Percentiles rank a stretch among this genome's conserved stretches.
Conservation (phyloP, 2,888 invertebrate species). For the Lapara coniferarum region DNA sequence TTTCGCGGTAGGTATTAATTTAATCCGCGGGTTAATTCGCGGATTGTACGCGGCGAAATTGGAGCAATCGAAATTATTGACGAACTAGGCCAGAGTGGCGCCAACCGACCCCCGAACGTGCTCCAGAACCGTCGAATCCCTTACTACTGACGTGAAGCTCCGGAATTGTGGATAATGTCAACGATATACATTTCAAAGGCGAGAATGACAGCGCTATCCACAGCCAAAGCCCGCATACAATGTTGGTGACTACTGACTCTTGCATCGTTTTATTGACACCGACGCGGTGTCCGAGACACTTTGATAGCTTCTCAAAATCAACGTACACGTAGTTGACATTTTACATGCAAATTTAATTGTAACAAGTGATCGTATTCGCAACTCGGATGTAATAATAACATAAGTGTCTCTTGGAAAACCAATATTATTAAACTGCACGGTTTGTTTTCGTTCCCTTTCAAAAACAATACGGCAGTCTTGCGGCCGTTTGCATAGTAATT, state of each 20-base stretch:
- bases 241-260: not conserved
- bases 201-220: not conserved
- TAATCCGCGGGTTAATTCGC: no score
- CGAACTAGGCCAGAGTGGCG: no score
- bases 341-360: conserved; percentile 20
- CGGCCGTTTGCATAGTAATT: conserved; percentile 2
- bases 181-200: conserved; percentile 4
- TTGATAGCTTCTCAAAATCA: conserved; percentile 8
- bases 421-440: conserved; percentile 8
- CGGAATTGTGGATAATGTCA: not conserved
- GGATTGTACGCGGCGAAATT: no score
- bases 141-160: not conserved
- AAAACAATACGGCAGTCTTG: conserved; percentile 8
- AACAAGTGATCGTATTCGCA: conserved; percentile 18
- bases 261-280: not conserved
- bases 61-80: no score
- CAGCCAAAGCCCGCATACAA: not conserved
- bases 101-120: no score
- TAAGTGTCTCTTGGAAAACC: conserved; percentile 8
- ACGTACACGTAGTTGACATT: conserved; percentile 12
- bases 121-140: no score
- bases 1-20: no score
- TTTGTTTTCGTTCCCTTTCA: conserved; percentile 3
- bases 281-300: not conserved
- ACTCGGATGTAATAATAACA: conserved; percentile 17